A percentile compares a stretch with the other conserved stretches of the same genome.
Conservation (phyloP, 1,140 invertebrate genomes). For the Drosophila erecta region DNA sequence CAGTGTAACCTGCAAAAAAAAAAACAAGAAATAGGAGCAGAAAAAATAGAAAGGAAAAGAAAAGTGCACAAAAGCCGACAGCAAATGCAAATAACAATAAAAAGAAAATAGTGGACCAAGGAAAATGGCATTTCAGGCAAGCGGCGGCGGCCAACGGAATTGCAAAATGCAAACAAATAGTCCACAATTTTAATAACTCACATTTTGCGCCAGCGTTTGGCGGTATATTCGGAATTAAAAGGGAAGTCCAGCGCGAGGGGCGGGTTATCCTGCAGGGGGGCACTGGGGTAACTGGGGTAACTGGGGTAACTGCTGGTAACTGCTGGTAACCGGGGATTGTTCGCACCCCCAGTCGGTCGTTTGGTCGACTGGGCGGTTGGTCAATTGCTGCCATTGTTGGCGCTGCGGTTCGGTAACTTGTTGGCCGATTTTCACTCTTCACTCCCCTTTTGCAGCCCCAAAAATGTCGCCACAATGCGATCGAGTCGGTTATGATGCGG, state of each 20-base stretch:
- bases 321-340: not conserved
- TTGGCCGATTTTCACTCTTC: conserved; percentile 39
- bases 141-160: conserved; percentile 48
- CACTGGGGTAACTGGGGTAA: too few relatives aligned
- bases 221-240: conserved; percentile 55
- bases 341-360: not conserved
- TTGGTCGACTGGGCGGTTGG: conserved; percentile 1
- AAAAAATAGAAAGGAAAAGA: not conserved
- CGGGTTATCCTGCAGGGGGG: not conserved
- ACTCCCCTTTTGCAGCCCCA: not conserved
- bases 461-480: conserved; percentile 35
- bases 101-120: conserved; percentile 26
- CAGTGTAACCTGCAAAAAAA: conserved; percentile 7
- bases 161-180: conserved; percentile 66
- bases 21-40: too few relatives aligned
- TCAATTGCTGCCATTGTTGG: conserved; percentile 27
- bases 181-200: conserved; percentile 69
- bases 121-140: conserved; percentile 17
- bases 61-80: conserved; percentile 20
- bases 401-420: conserved; percentile 33
- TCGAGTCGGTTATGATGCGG: conserved; percentile 14
- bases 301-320: too few relatives aligned
- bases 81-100: conserved; percentile 58
- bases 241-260: conserved; percentile 9
- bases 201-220: conserved; percentile 63